A percentile compares a stretch with the other conserved stretches of the same genome.
These are phyloP conservation scores for Gyrodactylus bullatarudis DNA, from an alignment of 1,140 invertebrate species.

Conservation along the genomic window DNA sequence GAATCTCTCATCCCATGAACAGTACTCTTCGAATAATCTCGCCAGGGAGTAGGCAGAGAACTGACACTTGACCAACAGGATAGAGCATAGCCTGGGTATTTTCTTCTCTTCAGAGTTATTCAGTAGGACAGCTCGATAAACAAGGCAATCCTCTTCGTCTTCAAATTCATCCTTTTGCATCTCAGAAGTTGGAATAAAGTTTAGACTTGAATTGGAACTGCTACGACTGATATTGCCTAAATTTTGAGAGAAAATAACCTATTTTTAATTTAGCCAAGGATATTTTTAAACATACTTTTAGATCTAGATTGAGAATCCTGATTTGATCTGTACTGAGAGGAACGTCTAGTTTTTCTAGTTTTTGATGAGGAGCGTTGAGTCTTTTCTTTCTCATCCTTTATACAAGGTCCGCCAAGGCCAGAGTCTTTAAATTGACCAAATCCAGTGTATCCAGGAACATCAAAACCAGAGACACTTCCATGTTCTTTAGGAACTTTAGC, in stretches of 20 bases:
- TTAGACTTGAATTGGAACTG: not conserved
- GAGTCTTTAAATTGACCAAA: not conserved
- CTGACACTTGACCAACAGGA: not conserved
- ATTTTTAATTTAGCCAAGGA: not conserved
- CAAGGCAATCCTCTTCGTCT: not conserved
- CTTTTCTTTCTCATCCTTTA: not conserved
- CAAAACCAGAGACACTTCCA: not conserved
- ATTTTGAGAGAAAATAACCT: not conserved
- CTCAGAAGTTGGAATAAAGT: not conserved
- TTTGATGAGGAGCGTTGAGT: not conserved
- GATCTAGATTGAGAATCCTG: not conserved
- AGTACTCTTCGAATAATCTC: not conserved
- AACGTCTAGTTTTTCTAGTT: not conserved
- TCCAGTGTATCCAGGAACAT: not conserved
- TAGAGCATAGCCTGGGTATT: not conserved
- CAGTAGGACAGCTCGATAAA: not conserved
- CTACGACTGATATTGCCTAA: too few relatives aligned
- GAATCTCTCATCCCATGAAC: not conserved
- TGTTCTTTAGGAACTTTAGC: not conserved
- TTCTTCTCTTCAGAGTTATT: not conserved
- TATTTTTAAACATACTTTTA: not conserved
- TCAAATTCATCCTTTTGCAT: not conserved
- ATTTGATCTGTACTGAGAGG: not conserved
- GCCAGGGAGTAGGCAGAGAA: not conserved
- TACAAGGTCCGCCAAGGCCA: not conserved